phyloP scores from a whole-genome alignment of 2,888 invertebrate genomes.

The Xestia c-nigrum region DNA sequence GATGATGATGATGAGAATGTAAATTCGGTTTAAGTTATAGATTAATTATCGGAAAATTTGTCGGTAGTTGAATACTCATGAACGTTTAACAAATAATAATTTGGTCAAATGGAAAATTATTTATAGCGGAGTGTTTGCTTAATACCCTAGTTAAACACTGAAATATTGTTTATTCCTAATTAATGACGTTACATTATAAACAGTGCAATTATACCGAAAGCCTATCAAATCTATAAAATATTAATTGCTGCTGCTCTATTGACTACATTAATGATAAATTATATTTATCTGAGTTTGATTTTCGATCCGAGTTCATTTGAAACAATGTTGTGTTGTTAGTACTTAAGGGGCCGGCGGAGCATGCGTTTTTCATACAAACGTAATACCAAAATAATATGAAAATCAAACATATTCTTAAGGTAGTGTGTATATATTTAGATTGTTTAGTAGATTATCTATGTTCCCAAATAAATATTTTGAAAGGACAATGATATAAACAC shows the following conservation, averaged over 20 bases:
- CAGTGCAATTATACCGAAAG: not conserved
- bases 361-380: too few species aligned
- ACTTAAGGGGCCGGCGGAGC: too few species aligned
- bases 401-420: too few species aligned
- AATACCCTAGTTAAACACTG: not conserved
- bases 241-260: not conserved
- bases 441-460: too few species aligned
- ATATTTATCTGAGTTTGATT: not conserved
- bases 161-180: slow-evolving; percentile 15
- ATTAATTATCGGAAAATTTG: not conserved
- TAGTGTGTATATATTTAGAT: too few species aligned
- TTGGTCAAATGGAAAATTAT: not conserved
- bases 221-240: not conserved
- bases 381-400: too few species aligned
- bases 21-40: not conserved
- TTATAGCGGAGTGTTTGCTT: not conserved
- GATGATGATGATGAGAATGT: too few species aligned
- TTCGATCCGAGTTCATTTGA: not conserved
- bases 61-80: not conserved
- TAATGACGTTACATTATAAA: slow-evolving; percentile 7
- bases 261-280: not conserved
- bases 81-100: slow-evolving; percentile 2
- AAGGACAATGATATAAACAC: too few species aligned
- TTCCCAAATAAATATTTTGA: too few species aligned
- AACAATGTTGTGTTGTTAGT: not conserved